A percentile compares a stretch with the other conserved stretches of the same genome.
Evolutionary conservation across 30 jellyfish, hydroid and myxozoan genomes (phyloP).

Genomic region (Kudoa iwatai): DNA sequence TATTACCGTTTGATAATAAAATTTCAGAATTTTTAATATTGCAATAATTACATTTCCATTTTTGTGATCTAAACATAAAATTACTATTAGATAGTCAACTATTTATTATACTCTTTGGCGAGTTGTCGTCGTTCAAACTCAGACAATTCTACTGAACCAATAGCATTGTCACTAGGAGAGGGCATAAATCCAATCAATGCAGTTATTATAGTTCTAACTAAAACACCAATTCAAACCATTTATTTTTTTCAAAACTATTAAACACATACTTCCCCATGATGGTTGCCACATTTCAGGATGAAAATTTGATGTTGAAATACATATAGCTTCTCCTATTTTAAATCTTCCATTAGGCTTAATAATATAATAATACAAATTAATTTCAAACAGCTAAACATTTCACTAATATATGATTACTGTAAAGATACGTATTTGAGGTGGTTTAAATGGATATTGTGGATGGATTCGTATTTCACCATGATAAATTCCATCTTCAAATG

Average conservation of each 20-base stretch:
- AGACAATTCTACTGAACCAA: slow-evolving; percentile 62
- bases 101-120: slow-evolving; percentile 59
- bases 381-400: too few relatives aligned
- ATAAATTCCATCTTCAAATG: slow-evolving; percentile 52
- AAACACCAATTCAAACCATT: slow-evolving; percentile 1
- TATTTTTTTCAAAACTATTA: too few relatives aligned
- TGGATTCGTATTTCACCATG: slow-evolving; percentile 68
- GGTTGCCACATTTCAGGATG: slow-evolving; percentile 99
- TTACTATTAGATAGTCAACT: too few relatives aligned
- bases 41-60: too few relatives aligned
- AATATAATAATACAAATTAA: too few relatives aligned
- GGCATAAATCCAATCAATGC: slow-evolving; percentile 97
- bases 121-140: slow-evolving; percentile 16
- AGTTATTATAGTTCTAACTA: slow-evolving; percentile 67
- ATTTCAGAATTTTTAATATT: too few relatives aligned
- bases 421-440: slow-evolving; percentile 46
- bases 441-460: slow-evolving; percentile 90
- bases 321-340: slow-evolving; percentile 49
- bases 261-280: slow-evolving; percentile 99
- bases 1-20: too few relatives aligned
- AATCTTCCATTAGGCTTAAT: slow-evolving; percentile 82
- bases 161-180: slow-evolving; percentile 70
- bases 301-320: slow-evolving; percentile 72
- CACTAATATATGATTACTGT: too few relatives aligned
- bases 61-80: too few relatives aligned